Conservation (phyloP, 2,888 invertebrate genomes). For the Clistopyga incitator region DNA sequence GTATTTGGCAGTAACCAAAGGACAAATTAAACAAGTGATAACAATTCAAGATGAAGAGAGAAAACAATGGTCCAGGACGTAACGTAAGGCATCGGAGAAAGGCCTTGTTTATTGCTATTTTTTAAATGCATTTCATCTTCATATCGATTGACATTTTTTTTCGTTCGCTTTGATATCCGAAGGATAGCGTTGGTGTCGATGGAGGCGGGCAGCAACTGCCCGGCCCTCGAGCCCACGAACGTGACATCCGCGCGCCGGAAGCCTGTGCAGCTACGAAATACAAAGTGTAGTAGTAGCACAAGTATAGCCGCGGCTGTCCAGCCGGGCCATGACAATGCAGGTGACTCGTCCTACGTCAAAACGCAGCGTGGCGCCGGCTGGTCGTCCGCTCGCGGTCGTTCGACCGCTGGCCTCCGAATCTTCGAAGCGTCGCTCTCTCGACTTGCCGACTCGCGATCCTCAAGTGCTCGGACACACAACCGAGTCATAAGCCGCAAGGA, state of each 20-base stretch:
- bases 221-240: slow-evolving; percentile 45
- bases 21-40: too few species aligned
- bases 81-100: too few species aligned
- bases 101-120: too few species aligned
- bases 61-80: too few species aligned
- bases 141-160: too few species aligned
- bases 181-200: slow-evolving; percentile 23
- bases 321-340: slow-evolving; percentile 83
- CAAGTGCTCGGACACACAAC: slow-evolving; percentile 56
- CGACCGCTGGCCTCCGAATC: slow-evolving; percentile 57
- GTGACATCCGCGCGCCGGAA: slow-evolving; percentile 64
- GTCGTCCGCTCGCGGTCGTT: slow-evolving; percentile 8
- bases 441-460: slow-evolving; percentile 59
- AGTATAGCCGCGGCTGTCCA: slow-evolving; percentile 55
- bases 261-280: slow-evolving; percentile 46
- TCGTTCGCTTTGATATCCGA: neutral
- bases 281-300: slow-evolving; percentile 45
- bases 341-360: slow-evolving; percentile 84
- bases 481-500: slow-evolving; percentile 48
- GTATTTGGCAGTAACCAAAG: too few species aligned
- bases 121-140: too few species aligned
- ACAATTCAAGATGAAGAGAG: too few species aligned
- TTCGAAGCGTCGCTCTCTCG: slow-evolving; percentile 61
- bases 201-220: slow-evolving; percentile 47
- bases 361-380: slow-evolving; percentile 82